These are phyloP conservation scores for Terebella lapidaria DNA, from an alignment of 2,888 invertebrate genomes.

Conservation along the genomic window DNA sequence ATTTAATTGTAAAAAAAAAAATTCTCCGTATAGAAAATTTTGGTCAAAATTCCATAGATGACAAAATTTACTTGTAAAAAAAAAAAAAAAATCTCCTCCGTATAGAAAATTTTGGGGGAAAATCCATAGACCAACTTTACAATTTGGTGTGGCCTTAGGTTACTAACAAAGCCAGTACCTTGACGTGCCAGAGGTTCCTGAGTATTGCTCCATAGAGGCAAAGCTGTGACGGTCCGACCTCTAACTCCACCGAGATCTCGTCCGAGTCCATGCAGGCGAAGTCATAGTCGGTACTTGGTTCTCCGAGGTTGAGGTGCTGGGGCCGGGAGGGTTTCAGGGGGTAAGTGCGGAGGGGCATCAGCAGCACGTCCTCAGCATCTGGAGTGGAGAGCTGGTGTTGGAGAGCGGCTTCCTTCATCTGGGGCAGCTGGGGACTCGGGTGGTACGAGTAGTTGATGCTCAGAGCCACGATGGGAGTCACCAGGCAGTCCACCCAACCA, in stretches of 20 bases:
- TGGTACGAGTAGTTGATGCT: conserved; percentile 88
- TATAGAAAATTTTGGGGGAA: too few species aligned
- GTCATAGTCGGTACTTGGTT: conserved; percentile 66
- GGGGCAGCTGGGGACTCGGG: conserved; percentile 65
- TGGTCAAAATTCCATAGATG: too few species aligned
- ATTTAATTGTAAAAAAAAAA: too few species aligned
- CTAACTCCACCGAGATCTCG: conserved; percentile 83
- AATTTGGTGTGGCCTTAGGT: too few species aligned
- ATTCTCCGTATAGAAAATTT: too few species aligned
- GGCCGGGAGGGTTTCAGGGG: conserved; percentile 7
- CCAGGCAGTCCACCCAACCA: conserved; percentile 96
- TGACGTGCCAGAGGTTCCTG: conserved; percentile 17
- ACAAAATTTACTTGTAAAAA: too few species aligned
- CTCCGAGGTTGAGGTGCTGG: neutral
- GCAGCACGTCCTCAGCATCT: conserved; percentile 3
- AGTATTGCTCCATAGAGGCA: conserved; percentile 88
- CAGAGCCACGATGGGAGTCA: conserved; percentile 86
- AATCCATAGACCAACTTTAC: too few species aligned
- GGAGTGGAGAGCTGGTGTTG: neutral
- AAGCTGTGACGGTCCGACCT: conserved; percentile 89
- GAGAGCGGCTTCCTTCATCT: neutral
- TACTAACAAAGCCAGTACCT: conserved; percentile 15
- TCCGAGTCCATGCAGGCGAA: conserved; percentile 81
- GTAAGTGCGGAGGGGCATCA: conserved; percentile 81
- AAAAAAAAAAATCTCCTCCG: too few species aligned